Conservation (phyloP, 2,888 invertebrate genomes). For the Diplolepis rosae region DNA sequence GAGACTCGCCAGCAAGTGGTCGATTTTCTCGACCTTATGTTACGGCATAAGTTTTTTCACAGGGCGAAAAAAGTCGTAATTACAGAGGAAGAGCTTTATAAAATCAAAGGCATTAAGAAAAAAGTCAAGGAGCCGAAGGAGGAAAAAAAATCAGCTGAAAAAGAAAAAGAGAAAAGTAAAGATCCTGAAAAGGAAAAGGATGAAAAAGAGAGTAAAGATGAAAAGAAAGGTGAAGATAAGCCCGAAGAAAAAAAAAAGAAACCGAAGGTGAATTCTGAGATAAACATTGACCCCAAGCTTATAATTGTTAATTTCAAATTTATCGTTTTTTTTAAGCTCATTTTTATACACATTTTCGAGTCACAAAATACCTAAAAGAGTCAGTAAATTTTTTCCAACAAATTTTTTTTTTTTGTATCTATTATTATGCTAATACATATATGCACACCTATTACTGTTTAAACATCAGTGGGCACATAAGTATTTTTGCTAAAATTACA, state of each 20-base stretch:
- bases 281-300: too few species aligned
- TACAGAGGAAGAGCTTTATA: slow-evolving; percentile 73
- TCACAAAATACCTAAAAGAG: too few species aligned
- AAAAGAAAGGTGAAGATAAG: slow-evolving; percentile 68
- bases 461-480: too few species aligned
- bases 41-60: slow-evolving; percentile 95
- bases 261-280: slow-evolving; percentile 72
- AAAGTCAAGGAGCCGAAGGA: slow-evolving; percentile 72
- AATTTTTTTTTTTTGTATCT: too few species aligned
- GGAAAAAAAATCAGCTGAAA: slow-evolving; percentile 65
- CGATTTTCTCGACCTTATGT: slow-evolving; percentile 87
- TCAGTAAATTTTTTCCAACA: too few species aligned
- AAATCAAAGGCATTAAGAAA: slow-evolving; percentile 73
- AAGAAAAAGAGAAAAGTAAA: slow-evolving; percentile 60
- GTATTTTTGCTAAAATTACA: too few species aligned
- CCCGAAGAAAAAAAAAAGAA: slow-evolving; percentile 74
- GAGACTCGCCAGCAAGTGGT: slow-evolving; percentile 86
- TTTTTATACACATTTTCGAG: too few species aligned
- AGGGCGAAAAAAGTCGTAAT: slow-evolving; percentile 87
- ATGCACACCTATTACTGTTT: too few species aligned
- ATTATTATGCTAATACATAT: too few species aligned
- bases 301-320: too few species aligned
- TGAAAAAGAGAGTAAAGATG: slow-evolving; percentile 66
- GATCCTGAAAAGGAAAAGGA: slow-evolving; percentile 74
- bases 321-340: too few species aligned